Evolutionary conservation across 2,888 invertebrate species (phyloP).

Genomic region (Eupithecia inturbata): DNA sequence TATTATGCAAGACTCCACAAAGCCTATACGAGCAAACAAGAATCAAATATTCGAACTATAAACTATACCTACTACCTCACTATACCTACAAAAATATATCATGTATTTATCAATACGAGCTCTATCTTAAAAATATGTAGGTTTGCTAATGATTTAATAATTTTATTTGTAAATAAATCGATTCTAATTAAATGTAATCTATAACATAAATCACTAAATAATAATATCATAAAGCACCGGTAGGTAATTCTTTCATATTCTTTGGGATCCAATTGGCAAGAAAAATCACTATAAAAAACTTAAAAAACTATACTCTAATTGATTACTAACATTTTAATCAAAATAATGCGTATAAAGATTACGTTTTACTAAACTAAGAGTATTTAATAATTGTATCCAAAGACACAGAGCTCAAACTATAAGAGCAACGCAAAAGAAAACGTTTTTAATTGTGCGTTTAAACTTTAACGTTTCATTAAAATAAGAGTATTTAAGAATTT

Average conservation of each 20-base stretch:
- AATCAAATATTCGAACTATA: background rate
- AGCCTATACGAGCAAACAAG: background rate
- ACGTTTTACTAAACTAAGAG: background rate
- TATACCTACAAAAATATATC: conserved; percentile 9
- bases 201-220: conserved; percentile 18
- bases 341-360: background rate
- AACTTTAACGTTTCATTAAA: background rate
- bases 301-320: conserved; percentile 59
- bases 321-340: conserved; percentile 34
- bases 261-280: conserved; percentile 76
- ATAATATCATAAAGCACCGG: conserved; percentile 55
- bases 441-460: background rate
- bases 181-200: conserved; percentile 14
- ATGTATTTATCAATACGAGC: conserved; percentile 1
- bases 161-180: conserved; percentile 5
- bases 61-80: background rate
- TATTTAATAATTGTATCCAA: background rate
- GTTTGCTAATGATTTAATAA: background rate
- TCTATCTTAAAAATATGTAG: conserved; percentile 2
- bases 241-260: conserved; percentile 54
- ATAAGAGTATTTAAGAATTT: background rate
- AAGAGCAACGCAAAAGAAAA: background rate
- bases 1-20: background rate
- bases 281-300: conserved; percentile 58
- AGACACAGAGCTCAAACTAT: background rate